phyloP scores from a whole-genome alignment of 2,888 invertebrate genomes.

The Sinelater perroti region DNA sequence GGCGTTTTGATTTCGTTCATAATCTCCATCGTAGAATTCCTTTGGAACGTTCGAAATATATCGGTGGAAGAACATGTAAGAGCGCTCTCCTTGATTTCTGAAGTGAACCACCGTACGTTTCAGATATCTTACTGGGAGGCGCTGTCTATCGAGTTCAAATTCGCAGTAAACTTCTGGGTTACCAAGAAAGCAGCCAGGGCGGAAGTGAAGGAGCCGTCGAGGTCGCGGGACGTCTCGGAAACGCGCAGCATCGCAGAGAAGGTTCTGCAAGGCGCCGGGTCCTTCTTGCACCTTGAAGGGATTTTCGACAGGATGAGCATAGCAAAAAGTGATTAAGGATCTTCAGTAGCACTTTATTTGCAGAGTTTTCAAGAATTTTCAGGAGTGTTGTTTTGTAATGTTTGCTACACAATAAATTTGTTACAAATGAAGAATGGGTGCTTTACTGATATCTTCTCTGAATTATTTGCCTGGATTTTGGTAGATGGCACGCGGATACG shows the following conservation, averaged over 20 bases:
- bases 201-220: slow-evolving; percentile 6
- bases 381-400: too few relatives aligned
- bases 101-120: too few relatives aligned
- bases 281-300: slow-evolving; percentile 36
- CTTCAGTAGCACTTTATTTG: too few relatives aligned
- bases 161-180: slow-evolving; percentile 77
- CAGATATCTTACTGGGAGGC: slow-evolving; percentile 77
- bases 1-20: slow-evolving; percentile 77
- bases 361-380: too few relatives aligned
- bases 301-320: slow-evolving; percentile 29
- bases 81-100: background rate
- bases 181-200: slow-evolving; percentile 71
- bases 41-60: slow-evolving; percentile 83
- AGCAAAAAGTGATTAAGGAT: too few relatives aligned
- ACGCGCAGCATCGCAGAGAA: slow-evolving; percentile 34
- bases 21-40: slow-evolving; percentile 83
- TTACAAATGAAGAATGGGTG: background rate
- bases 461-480: slow-evolving; percentile 63
- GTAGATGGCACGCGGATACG: slow-evolving; percentile 63
- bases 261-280: slow-evolving; percentile 36
- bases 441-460: slow-evolving; percentile 63
- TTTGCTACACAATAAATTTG: too few relatives aligned
- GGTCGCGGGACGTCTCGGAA: slow-evolving; percentile 19
- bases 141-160: slow-evolving; percentile 73
- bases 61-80: slow-evolving; percentile 79